Evolutionary conservation across 2,113 vertebrate genomes (phyloP).

Genomic region (Micronycteris hirsuta): DNA sequence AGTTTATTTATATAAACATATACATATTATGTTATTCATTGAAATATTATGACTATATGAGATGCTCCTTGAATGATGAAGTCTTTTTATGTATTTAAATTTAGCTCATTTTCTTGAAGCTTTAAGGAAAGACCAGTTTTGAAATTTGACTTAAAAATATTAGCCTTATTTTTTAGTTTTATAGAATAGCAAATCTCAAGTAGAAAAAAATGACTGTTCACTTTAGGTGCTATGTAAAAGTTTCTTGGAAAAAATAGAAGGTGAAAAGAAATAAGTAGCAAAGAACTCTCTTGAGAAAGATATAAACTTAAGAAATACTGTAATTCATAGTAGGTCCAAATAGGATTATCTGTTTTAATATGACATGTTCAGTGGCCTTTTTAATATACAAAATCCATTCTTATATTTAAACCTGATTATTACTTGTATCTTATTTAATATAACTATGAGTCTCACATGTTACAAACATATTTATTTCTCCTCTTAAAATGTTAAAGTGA

Average conservation of each 20-base stretch:
- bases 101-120: slow-evolving; percentile 10
- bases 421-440: background rate
- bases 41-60: background rate
- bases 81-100: background rate
- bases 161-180: slow-evolving; percentile 11
- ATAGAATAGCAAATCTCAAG: background rate
- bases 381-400: background rate
- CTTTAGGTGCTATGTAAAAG: background rate
- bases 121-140: slow-evolving; percentile 40
- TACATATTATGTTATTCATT: background rate
- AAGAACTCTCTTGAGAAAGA: background rate
- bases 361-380: background rate
- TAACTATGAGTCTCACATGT: slow-evolving; percentile 5
- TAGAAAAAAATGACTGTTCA: background rate
- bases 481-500: background rate
- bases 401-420: background rate
- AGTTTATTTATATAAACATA: background rate
- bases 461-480: background rate
- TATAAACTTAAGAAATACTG: background rate
- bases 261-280: background rate
- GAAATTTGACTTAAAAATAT: background rate
- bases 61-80: background rate
- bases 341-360: background rate
- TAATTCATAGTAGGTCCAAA: background rate
- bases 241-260: background rate